Percentiles rank a stretch among this genome's conserved stretches.
Conservation (phyloP, 2,113 vertebrate species). For the Verasper variegatus region DNA sequence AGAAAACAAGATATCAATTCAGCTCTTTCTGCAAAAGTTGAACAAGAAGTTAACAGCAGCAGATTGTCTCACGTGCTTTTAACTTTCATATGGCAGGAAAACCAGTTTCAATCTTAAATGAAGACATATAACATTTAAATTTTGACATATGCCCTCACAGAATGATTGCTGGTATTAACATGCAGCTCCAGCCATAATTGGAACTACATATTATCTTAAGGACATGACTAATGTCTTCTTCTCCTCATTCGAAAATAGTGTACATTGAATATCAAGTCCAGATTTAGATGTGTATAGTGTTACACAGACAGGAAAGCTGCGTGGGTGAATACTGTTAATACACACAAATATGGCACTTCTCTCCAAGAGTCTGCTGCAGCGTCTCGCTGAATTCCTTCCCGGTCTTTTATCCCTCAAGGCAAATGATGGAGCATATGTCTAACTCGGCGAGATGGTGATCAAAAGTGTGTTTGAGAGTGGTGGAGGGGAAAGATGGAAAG, state of each 20-base stretch:
- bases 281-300: conserved; percentile 24
- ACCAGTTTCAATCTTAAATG: conserved; percentile 4
- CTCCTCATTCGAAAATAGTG: conserved; percentile 12
- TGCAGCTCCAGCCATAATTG: conserved; percentile 3
- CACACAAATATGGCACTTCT: conserved; percentile 8
- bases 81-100: background rate
- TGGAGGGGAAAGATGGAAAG: conserved; percentile 40
- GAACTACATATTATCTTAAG: conserved; percentile 6
- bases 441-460: conserved; percentile 47
- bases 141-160: background rate
- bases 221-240: conserved; percentile 24
- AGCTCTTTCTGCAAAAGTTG: background rate
- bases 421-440: conserved; percentile 71
- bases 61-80: background rate
- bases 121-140: background rate
- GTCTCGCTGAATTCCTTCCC: conserved; percentile 59
- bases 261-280: conserved; percentile 26
- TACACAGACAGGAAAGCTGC: conserved; percentile 24
- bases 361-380: conserved; percentile 22
- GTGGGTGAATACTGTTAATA: conserved; percentile 19
- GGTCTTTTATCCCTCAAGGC: conserved; percentile 63
- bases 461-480: conserved; percentile 58
- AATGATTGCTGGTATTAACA: conserved; percentile 10
- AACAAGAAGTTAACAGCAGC: background rate
- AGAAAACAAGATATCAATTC: background rate